phyloP scores from a whole-genome alignment of 1,140 invertebrate genomes.

The Ceratina australensis region DNA sequence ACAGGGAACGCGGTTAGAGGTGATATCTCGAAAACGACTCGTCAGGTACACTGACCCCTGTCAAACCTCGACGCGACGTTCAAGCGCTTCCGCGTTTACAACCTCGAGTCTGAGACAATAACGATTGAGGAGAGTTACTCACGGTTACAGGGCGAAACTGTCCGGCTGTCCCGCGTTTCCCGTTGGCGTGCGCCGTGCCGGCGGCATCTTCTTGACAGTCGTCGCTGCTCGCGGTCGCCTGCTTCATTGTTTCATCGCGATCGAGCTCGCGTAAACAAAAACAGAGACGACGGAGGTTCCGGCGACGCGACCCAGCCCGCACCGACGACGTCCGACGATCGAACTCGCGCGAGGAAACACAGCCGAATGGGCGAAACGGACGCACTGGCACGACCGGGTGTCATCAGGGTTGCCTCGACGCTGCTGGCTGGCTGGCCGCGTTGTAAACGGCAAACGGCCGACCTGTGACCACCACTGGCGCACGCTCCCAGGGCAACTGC shows the following conservation, averaged over 20 bases:
- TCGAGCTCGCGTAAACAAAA: conserved; percentile 7
- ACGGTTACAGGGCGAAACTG: conserved; percentile 61
- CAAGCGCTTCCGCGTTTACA: too few species aligned
- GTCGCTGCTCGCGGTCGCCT: conserved; percentile 32
- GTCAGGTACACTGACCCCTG: too few species aligned
- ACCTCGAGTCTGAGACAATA: too few species aligned
- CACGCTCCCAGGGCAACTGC: conserved; percentile 52
- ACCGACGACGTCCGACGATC: background rate
- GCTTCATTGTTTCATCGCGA: conserved; percentile 38
- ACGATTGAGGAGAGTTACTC: conserved; percentile 54
- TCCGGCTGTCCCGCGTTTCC: conserved; percentile 41
- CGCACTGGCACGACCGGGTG: conserved; percentile 15
- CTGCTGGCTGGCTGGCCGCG: conserved; percentile 46
- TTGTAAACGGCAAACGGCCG: conserved; percentile 40
- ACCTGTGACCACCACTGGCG: conserved; percentile 47
- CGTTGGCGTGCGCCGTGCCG: conserved; percentile 46
- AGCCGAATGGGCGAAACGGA: background rate
- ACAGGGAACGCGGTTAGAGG: too few species aligned
- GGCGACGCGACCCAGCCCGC: too few species aligned
- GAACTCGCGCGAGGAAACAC: conserved; percentile 9
- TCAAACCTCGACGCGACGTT: too few species aligned
- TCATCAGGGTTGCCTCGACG: conserved; percentile 59
- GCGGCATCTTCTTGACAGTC: conserved; percentile 63
- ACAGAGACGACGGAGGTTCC: background rate
- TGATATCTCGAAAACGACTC: too few species aligned